Evolutionary conservation across 2,113 vertebrate species (phyloP), one percentile per base, ranked within the genome.

Genomic region (Cololabis saira): DNA sequence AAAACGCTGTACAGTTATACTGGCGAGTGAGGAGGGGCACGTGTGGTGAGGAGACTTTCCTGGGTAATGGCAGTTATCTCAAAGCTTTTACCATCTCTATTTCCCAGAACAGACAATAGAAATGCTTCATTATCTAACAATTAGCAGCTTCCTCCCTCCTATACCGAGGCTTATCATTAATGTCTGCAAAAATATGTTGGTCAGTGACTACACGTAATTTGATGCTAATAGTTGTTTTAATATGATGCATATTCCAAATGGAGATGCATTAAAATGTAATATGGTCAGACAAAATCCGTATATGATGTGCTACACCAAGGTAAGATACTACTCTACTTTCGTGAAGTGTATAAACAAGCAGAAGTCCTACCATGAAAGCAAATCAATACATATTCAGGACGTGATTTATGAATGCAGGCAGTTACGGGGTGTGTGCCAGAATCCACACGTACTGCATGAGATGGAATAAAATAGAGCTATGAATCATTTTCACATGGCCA

Each of bases 401-500:
- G 30, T 82, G 87, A 87, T 88, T 86, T 89, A 87, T 84, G 72
- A 77, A 78, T 56, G 71, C 41, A 74, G 60, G 58, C 41, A 51
- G 56, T 74, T 66, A 57, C n/a, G 41, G 49, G 61, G 58, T 75
- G 62, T 44, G 70, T 73, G 82, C 72, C 69, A 78, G 51, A 75
- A 72, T 78, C 64, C 24, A 56, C 71, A 81, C 76, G 62, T 12
- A 44, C 63, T 71, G 85, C 56, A 72, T 62, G 47, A 71, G 64
- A 76, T 52, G 52, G 64, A 58, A 63, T 71, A 85, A 86, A 80
- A 60, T 52, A 70, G 54, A 73, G 71, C 61, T 47, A 87, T 87
- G 88, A 87, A 86, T 90, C 83, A 86, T 82, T 78, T 87, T 74
- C 68, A 74, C 52, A 59, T 84, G 70, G 74, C 65, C 3, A 74